Evolutionary conservation across 2,797 vertebrate species (phyloP).

Genomic region (Xenops minutus): DNA sequence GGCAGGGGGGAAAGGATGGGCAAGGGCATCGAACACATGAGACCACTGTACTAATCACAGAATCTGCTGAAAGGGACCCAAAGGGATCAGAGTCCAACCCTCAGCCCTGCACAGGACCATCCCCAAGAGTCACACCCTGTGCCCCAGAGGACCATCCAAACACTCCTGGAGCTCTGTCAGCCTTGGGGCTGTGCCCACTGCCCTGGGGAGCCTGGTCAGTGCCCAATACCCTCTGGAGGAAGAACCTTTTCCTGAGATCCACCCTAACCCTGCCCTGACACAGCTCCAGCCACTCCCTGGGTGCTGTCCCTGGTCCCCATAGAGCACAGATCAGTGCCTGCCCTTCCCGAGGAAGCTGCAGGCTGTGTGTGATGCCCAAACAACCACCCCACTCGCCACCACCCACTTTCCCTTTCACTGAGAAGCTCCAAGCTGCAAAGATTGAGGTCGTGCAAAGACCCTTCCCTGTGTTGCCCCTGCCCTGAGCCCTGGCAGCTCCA

Average conservation of each 20-base stretch:
- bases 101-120: neutral
- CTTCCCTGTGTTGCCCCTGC: rapidly evolving
- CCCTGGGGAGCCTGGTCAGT: neutral
- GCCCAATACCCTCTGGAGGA: neutral
- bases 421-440: neutral
- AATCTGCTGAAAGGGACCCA: neutral
- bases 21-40: neutral
- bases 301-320: neutral
- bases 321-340: neutral
- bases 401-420: neutral
- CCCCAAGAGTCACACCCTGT: neutral
- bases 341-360: neutral
- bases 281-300: neutral
- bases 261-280: neutral
- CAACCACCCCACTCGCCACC: rapidly evolving
- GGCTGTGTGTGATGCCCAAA: neutral
- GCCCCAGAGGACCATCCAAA: neutral
- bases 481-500: neutral
- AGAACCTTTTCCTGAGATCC: neutral
- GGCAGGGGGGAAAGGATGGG: rapidly evolving
- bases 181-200: neutral
- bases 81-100: neutral
- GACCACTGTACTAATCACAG: neutral
- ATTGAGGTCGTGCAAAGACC: neutral
- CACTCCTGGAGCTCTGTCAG: rapidly evolving